Evolutionary conservation across 2,888 invertebrate species (phyloP).

Genomic region (Dicyrtomina minuta): DNA sequence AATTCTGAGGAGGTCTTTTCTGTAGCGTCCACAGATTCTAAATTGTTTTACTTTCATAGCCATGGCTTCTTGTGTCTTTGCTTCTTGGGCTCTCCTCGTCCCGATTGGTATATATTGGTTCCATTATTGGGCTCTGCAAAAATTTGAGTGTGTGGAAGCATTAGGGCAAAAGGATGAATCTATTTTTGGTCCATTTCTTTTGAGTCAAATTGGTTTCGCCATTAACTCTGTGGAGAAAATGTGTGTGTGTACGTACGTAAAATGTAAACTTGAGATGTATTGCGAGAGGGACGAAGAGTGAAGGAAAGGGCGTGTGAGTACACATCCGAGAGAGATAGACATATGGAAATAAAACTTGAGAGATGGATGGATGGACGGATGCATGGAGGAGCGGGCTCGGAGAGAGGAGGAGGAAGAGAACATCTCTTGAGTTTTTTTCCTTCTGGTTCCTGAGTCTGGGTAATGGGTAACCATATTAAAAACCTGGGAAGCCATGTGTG

Average conservation of each 20-base stretch:
- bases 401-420: slow-evolving; percentile 13
- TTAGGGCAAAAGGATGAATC: slow-evolving; percentile 18
- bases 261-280: too few relatives aligned
- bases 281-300: too few relatives aligned
- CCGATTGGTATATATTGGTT: too few relatives aligned
- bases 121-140: slow-evolving; percentile 5
- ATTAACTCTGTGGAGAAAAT: slow-evolving; percentile 29
- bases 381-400: too few relatives aligned
- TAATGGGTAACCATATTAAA: neutral
- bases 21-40: too few relatives aligned
- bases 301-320: neutral
- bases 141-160: slow-evolving; percentile 5
- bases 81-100: too few relatives aligned
- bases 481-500: slow-evolving; percentile 14
- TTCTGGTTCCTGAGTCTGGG: too few relatives aligned
- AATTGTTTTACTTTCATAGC: too few relatives aligned
- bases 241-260: neutral
- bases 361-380: neutral
- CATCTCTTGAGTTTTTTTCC: neutral
- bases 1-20: too few relatives aligned
- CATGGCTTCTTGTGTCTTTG: too few relatives aligned
- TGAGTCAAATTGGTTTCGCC: slow-evolving; percentile 35
- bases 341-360: neutral
- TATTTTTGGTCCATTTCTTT: slow-evolving; percentile 32
- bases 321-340: neutral